Evolutionary conservation across 1,140 invertebrate species (phyloP).

Genomic region (Drosophila funebris): DNA sequence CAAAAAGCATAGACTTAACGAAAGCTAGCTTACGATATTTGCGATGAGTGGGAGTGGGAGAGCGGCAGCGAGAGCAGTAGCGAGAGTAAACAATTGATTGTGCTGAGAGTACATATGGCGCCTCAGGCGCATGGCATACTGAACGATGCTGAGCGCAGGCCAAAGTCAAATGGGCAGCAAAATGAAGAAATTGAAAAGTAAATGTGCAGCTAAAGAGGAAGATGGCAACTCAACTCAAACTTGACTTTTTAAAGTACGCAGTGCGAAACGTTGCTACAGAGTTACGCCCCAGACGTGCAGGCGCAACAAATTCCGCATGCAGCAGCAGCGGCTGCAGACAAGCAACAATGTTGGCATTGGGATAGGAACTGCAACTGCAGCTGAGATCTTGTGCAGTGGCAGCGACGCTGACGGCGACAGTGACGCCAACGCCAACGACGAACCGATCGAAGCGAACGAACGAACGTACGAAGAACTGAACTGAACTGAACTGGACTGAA

Average conservation of each 20-base stretch:
- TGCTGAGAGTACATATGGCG: slow-evolving; percentile 14
- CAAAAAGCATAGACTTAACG: neutral
- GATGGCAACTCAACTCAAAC: slow-evolving; percentile 16
- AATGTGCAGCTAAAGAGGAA: slow-evolving; percentile 21
- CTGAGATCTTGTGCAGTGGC: slow-evolving; percentile 6
- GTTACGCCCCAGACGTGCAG: slow-evolving; percentile 65
- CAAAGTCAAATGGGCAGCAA: slow-evolving; percentile 11
- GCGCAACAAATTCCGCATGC: slow-evolving; percentile 37
- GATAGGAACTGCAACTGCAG: slow-evolving; percentile 2
- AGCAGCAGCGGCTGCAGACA: slow-evolving; percentile 32
- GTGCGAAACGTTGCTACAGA: slow-evolving; percentile 33
- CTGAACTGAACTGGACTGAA: slow-evolving; percentile 14
- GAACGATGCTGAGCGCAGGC: neutral
- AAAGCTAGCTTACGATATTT: neutral
- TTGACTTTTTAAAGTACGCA: slow-evolving; percentile 1
- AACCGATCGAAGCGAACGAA: slow-evolving; percentile 13
- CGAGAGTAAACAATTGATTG: slow-evolving; percentile 2
- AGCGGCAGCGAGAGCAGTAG: slow-evolving; percentile 22
- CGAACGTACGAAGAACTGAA: slow-evolving; percentile 1
- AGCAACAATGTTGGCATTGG: slow-evolving; percentile 40
- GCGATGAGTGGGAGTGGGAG: neutral
- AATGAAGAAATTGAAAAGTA: slow-evolving; percentile 43
- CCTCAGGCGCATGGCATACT: slow-evolving; percentile 33
- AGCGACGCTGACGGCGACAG: slow-evolving; percentile 25
- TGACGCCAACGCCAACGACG: slow-evolving; percentile 12